These are phyloP conservation scores for Ictidomys tridecemlineatus DNA, from an alignment of 2,113 vertebrate species.

Conservation along the genomic window DNA sequence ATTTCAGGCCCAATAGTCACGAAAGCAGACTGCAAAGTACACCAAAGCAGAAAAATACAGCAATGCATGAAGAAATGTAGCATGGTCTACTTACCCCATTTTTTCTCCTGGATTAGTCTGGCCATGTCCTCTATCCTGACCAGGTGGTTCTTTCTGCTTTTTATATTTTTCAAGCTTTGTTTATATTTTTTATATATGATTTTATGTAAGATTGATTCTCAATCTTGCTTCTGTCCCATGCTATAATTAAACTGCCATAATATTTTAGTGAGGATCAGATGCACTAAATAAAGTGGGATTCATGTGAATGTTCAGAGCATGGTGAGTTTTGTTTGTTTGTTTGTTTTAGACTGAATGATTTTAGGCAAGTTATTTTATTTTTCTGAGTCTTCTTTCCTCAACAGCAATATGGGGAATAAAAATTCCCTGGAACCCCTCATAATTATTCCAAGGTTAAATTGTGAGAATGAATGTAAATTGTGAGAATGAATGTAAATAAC, in stretches of 20 bases:
- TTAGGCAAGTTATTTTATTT: background rate
- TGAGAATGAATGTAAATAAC: background rate
- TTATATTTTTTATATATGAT: background rate
- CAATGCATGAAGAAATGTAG: background rate
- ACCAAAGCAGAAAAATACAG: background rate
- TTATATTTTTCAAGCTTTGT: background rate
- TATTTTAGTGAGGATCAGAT: background rate
- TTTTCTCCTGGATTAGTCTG: background rate
- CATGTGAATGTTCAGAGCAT: background rate
- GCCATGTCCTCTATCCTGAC: background rate
- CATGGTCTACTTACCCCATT: fast-evolving
- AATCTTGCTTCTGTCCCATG: background rate
- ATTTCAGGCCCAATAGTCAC: background rate
- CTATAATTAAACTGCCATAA: background rate
- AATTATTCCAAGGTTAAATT: background rate
- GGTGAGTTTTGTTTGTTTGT: background rate
- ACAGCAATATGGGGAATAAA: background rate
- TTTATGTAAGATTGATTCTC: background rate
- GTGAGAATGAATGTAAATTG: background rate
- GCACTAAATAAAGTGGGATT: background rate
- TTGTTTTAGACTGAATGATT: background rate
- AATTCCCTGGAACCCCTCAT: background rate
- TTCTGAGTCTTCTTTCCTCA: background rate
- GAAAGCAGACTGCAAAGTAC: background rate
- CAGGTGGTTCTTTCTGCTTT: background rate